phyloP scores from a whole-genome alignment of 2,113 vertebrate species.

The Psophia crepitans region DNA sequence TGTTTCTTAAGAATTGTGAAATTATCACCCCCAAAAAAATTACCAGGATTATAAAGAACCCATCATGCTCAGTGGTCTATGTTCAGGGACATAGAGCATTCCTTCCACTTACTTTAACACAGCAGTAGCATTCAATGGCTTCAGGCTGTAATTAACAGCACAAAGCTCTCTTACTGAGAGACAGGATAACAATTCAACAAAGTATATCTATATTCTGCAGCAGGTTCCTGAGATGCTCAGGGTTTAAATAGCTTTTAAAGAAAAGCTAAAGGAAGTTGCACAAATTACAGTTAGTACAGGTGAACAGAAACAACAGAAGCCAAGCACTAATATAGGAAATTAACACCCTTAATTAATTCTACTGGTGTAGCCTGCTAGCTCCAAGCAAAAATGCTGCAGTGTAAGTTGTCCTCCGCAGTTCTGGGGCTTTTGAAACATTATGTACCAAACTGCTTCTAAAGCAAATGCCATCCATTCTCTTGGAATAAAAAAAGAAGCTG shows the following conservation, averaged over 20 bases:
- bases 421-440: background rate
- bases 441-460: background rate
- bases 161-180: constrained; percentile 61
- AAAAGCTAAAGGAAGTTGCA: constrained; percentile 26
- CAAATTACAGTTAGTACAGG: constrained; percentile 19
- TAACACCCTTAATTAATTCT: constrained; percentile 42
- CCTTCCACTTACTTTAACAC: constrained; percentile 60
- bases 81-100: background rate
- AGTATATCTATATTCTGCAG: constrained; percentile 54
- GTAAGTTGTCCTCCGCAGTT: background rate
- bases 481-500: background rate
- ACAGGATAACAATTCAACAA: constrained; percentile 46
- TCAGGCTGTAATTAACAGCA: constrained; percentile 64
- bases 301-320: constrained; percentile 40
- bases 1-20: constrained; percentile 37
- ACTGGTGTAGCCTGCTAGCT: background rate
- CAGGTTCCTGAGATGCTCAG: background rate
- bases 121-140: constrained; percentile 47
- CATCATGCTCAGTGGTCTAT: constrained; percentile 24
- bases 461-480: background rate
- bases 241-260: constrained; percentile 48
- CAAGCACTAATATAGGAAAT: constrained; percentile 36
- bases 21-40: background rate
- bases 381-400: background rate
- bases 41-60: constrained; percentile 29